Evolutionary conservation across 2,888 invertebrate genomes (phyloP), one percentile per base, ranked within the genome.

Genomic region (Parapristionchus giblindavisi): DNA sequence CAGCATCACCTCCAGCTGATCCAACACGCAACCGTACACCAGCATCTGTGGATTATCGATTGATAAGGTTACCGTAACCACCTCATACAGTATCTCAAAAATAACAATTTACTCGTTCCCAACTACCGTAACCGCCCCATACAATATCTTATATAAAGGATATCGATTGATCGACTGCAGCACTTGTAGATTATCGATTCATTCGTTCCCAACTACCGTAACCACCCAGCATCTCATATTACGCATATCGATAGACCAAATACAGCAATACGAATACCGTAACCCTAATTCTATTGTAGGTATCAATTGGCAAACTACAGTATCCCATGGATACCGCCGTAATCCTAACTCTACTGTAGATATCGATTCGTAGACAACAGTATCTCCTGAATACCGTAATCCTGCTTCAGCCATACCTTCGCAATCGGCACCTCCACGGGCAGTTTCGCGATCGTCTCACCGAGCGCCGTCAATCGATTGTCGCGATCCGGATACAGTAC

Each of bases 341-440:
- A n/a, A n/a, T n/a, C n/a, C n/a, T n/a, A n/a, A n/a, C n/a, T n/a
- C n/a, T n/a, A n/a, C n/a, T n/a, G n/a, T n/a, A n/a, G n/a, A n/a
- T n/a, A n/a, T n/a, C n/a, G n/a, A n/a, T n/a, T n/a, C n/a, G n/a
- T n/a, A n/a, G n/a, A n/a, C n/a, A n/a, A n/a, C n/a, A n/a, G n/a
- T n/a, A n/a, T n/a, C n/a, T 43, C 24, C 14, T 43, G 27, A 24
- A 24, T 17, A 56, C 21, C 40, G 58, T 24, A 38, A 65, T n/a
- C n/a, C 36, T 34, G 1, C 2, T 27, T n/a, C 34, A n/a, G 36
- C 34, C 60, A n/a, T 60, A 99, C 96, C 90, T 99, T 99, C 0
- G 97, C 97, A 74, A 99, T 92, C 0, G 93, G 92, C 73, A 99
- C 93, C 88, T 99, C 97, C 0, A 99, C 95, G 0, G 99, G 99